These are phyloP conservation scores for Jacana jacana DNA, from an alignment of 2,113 vertebrate species.

Conservation along the genomic window DNA sequence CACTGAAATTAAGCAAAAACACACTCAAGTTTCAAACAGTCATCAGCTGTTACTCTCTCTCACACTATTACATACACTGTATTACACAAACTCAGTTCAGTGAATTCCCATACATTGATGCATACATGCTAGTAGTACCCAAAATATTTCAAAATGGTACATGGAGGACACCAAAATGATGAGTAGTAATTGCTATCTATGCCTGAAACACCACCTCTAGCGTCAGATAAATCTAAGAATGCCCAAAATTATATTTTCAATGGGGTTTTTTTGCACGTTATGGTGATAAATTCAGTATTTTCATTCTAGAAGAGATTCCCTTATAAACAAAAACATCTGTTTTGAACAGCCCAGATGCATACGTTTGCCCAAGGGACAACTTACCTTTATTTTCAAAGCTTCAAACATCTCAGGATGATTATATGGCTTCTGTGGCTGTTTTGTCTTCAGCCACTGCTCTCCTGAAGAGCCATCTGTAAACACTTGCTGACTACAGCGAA, in stretches of 20 bases:
- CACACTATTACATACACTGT: neutral
- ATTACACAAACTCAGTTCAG: neutral
- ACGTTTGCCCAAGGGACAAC: neutral
- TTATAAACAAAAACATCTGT: neutral
- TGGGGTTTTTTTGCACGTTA: neutral
- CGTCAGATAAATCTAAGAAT: neutral
- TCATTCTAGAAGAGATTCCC: neutral
- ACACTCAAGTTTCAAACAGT: neutral
- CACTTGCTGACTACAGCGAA: slow-evolving; percentile 76
- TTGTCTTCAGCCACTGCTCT: slow-evolving; percentile 81
- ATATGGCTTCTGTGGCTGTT: slow-evolving; percentile 78
- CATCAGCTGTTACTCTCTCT: neutral
- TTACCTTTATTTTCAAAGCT: slow-evolving; percentile 77
- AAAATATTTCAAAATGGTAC: neutral
- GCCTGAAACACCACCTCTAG: neutral
- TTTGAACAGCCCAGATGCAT: neutral
- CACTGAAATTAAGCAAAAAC: neutral
- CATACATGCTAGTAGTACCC: neutral
- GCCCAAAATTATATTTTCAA: neutral
- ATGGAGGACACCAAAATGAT: neutral
- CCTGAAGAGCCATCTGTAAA: slow-evolving; percentile 75
- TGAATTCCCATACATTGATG: neutral
- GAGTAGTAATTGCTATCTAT: neutral
- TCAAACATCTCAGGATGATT: slow-evolving; percentile 81
- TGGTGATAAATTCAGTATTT: neutral